Conservation (phyloP, 2,797 vertebrate genomes). For the Eidolon dupreanum region DNA sequence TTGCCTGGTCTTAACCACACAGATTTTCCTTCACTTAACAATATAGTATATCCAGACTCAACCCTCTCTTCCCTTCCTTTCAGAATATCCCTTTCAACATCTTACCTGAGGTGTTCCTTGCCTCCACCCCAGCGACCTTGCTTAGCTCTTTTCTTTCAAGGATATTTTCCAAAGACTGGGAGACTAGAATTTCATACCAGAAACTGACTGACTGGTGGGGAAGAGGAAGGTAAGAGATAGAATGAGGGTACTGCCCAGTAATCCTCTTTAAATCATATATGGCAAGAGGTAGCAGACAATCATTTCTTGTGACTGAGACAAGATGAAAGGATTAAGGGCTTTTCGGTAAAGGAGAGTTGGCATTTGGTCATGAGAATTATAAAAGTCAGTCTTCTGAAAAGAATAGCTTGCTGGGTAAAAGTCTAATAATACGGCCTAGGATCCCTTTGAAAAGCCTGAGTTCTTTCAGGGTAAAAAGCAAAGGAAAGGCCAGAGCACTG, state of each 20-base stretch:
- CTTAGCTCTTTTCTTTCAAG: background rate
- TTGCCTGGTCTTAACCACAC: background rate
- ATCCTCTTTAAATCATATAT: constrained; percentile 45
- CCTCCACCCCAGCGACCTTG: too few relatives aligned
- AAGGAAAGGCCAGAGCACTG: background rate
- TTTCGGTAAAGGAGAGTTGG: constrained; percentile 41
- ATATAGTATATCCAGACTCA: background rate
- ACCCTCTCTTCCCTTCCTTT: background rate
- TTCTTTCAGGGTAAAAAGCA: background rate
- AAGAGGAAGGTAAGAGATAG: background rate
- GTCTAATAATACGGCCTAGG: background rate
- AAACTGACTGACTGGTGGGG: background rate
- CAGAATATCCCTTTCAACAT: background rate
- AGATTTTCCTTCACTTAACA: background rate
- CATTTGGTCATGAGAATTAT: constrained; percentile 37
- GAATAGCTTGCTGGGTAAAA: background rate
- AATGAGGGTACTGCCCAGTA: background rate
- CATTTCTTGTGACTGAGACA: constrained; percentile 62
- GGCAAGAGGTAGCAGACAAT: constrained; percentile 54
- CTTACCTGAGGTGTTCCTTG: background rate
- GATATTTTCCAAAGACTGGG: background rate
- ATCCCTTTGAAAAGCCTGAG: background rate
- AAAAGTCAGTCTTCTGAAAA: constrained; percentile 16
- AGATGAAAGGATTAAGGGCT: constrained; percentile 71
- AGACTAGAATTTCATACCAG: background rate